These are phyloP conservation scores for Oceanites oceanicus DNA, from an alignment of 2,113 vertebrate species.

Conservation along the genomic window DNA sequence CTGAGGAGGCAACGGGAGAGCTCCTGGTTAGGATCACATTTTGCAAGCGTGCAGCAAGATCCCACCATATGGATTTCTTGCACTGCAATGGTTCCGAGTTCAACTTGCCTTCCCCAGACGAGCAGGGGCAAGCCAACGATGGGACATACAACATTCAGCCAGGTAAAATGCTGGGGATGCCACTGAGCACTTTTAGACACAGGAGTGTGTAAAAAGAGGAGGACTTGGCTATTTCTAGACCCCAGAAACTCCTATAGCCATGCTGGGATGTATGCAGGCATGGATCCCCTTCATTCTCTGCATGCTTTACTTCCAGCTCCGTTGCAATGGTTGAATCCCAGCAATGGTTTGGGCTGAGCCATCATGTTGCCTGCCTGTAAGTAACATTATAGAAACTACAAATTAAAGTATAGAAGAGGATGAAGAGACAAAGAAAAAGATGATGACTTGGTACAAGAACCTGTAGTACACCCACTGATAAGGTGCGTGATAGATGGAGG, in stretches of 20 bases:
- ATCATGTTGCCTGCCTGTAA: background rate
- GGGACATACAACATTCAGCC: background rate
- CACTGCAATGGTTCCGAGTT: too few relatives aligned
- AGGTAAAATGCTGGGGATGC: background rate
- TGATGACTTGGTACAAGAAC: background rate
- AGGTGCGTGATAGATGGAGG: constrained; percentile 25
- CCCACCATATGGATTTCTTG: background rate
- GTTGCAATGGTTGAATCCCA: background rate
- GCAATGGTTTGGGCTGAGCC: background rate
- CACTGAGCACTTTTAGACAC: background rate
- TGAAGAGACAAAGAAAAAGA: constrained; percentile 51
- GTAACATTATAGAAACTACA: background rate
- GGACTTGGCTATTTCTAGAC: background rate
- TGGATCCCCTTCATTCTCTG: fast-evolving
- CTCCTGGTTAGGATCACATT: background rate
- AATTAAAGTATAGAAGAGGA: background rate
- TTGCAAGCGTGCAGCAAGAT: background rate
- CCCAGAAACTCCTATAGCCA: background rate
- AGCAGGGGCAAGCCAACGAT: background rate
- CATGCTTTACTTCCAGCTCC: background rate
- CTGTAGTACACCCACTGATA: constrained; percentile 39
- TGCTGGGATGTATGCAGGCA: fast-evolving
- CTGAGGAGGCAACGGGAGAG: background rate
- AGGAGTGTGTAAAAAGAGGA: background rate
- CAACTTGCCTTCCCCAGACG: background rate